Conservation (phyloP, 2,113 vertebrate species). For the Prochilodus magdalenae region DNA sequence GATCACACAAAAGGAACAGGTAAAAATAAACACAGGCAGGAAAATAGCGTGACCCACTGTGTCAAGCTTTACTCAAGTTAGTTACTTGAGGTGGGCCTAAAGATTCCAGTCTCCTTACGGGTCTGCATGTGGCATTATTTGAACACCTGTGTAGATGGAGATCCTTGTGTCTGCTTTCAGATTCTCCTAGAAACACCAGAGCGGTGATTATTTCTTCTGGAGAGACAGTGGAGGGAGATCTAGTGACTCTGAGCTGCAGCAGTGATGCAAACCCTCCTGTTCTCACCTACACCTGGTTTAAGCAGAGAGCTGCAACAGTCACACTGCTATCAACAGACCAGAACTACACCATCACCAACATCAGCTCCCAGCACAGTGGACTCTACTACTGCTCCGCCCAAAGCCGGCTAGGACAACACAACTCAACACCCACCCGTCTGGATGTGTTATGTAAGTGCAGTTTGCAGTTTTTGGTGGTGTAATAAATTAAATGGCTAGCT, state of each 20-base stretch:
- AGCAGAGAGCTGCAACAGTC: conserved; percentile 23
- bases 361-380: conserved; percentile 35
- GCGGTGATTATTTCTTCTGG: conserved; percentile 18
- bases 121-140: no score
- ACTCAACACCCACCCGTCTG: neutral
- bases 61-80: no score
- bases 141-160: no score
- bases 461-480: neutral
- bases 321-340: conserved; percentile 4
- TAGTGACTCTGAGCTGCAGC: conserved; percentile 47
- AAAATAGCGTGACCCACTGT: no score
- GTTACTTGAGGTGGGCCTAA: no score
- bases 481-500: neutral
- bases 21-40: no score
- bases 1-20: no score
- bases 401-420: conserved; percentile 15
- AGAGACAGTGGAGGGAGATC: conserved; percentile 23
- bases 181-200: conserved; percentile 1
- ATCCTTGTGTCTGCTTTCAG: neutral
- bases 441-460: conserved; percentile 36
- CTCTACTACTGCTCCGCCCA: conserved; percentile 47
- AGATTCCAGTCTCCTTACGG: no score
- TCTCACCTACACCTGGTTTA: conserved; percentile 35
- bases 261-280: conserved; percentile 41
- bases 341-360: conserved; percentile 31